phyloP scores from a whole-genome alignment of 1,140 invertebrate genomes.

The Xylocopa sonorina region DNA sequence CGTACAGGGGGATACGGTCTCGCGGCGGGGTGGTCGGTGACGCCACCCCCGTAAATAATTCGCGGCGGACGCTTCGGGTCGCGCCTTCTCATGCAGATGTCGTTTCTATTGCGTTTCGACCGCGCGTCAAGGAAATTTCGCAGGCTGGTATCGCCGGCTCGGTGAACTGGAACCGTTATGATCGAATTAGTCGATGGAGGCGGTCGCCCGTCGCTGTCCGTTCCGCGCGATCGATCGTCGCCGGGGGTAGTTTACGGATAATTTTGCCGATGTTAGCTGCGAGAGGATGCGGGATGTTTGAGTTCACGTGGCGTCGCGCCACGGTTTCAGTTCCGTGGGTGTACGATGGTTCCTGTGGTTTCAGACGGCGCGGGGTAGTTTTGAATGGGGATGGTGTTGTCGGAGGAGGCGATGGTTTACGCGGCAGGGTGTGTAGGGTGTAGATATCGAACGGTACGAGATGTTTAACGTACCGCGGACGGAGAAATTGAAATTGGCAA shows the following conservation, averaged over 20 bases:
- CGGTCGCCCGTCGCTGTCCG: background rate
- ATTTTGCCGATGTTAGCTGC: background rate
- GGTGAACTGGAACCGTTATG: background rate
- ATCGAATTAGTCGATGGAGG: constrained; percentile 34
- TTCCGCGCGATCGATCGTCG: background rate
- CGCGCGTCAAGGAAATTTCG: constrained; percentile 52
- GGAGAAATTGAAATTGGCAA: no score
- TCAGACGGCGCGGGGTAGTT: no score
- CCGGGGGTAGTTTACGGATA: background rate
- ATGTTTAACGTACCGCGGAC: no score
- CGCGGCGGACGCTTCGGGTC: constrained; percentile 33
- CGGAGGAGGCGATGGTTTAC: no score
- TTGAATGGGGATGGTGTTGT: no score
- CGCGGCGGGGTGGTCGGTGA: constrained; percentile 32
- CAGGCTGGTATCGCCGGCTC: background rate
- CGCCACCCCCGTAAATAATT: constrained; percentile 62
- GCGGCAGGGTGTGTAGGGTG: no score
- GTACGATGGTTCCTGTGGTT: background rate
- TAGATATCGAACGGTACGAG: no score
- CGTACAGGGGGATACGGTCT: constrained; percentile 39
- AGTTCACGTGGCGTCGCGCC: no score
- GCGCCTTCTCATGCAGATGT: constrained; percentile 50
- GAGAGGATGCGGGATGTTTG: constrained; percentile 4
- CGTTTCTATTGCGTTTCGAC: constrained; percentile 39
- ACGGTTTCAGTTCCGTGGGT: no score